phyloP scores from a whole-genome alignment of 92 coral and sea anemone species.

The Epizoanthus rinbou region DNA sequence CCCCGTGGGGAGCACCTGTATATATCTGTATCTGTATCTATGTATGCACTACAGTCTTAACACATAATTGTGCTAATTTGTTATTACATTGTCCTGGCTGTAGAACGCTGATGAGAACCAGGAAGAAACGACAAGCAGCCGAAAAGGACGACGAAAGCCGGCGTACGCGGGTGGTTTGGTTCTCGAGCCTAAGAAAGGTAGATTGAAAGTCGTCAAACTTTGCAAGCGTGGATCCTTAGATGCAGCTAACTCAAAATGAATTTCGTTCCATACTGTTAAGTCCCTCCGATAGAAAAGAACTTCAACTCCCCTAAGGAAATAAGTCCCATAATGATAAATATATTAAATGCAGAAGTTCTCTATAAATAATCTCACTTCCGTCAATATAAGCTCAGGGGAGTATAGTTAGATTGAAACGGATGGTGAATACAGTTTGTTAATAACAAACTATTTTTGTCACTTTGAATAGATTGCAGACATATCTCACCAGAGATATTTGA shows the following conservation, averaged over 20 bases:
- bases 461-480: too few relatives aligned
- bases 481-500: too few relatives aligned
- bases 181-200: slow-evolving; percentile 96
- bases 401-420: too few relatives aligned
- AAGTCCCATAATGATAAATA: too few relatives aligned
- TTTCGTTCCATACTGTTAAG: not conserved
- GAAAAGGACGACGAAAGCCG: slow-evolving; percentile 93
- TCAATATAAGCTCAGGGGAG: too few relatives aligned
- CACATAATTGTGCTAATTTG: not conserved
- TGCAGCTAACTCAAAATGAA: not conserved
- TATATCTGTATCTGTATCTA: too few relatives aligned
- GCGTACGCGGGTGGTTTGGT: slow-evolving; percentile 99
- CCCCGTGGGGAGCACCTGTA: too few relatives aligned
- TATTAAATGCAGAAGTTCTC: too few relatives aligned
- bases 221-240: not conserved
- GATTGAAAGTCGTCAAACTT: not conserved
- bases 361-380: too few relatives aligned
- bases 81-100: not conserved
- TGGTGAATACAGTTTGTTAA: too few relatives aligned
- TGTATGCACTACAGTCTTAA: too few relatives aligned
- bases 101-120: slow-evolving; percentile 66
- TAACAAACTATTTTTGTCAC: too few relatives aligned
- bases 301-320: not conserved
- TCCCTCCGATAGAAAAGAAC: not conserved
- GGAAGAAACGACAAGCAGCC: slow-evolving; percentile 57